Evolutionary conservation across 2,113 vertebrate species (phyloP).

Genomic region (Paradoxurus hermaphroditus): DNA sequence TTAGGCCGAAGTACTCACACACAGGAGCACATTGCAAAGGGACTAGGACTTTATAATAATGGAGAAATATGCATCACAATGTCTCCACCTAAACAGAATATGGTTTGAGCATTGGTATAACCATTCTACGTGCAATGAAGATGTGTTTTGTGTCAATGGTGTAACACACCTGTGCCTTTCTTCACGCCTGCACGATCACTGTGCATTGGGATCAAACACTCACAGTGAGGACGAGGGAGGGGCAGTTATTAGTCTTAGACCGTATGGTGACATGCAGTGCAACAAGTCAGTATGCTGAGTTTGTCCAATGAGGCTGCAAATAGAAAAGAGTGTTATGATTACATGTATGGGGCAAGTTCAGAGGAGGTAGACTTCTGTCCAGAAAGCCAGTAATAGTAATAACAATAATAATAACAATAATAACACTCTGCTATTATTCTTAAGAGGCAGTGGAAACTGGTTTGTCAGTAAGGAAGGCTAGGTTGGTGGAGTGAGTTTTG

Average conservation of each 20-base stretch:
- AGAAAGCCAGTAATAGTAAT: not conserved
- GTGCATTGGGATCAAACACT: not conserved
- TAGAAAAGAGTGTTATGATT: not conserved
- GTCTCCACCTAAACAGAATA: not conserved
- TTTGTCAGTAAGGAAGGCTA: not conserved
- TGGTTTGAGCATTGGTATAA: not conserved
- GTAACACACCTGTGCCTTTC: not conserved
- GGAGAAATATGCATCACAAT: not conserved
- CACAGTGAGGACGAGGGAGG: accelerated
- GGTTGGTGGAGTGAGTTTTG: not conserved
- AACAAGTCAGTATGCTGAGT: not conserved
- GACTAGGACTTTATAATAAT: not conserved
- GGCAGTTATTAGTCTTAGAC: not conserved
- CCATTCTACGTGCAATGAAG: not conserved
- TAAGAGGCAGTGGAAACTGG: not conserved
- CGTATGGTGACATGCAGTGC: not conserved
- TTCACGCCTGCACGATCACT: not conserved
- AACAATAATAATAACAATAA: too few species aligned
- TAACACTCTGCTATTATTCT: not conserved
- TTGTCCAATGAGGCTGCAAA: not conserved
- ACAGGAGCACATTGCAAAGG: not conserved
- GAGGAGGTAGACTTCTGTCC: not conserved
- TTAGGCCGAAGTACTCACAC: not conserved
- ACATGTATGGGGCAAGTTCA: not conserved
- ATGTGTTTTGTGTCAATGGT: not conserved